These are phyloP conservation scores for Masticophis lateralis DNA, from an alignment of 2,797 vertebrate species.

Conservation along the genomic window DNA sequence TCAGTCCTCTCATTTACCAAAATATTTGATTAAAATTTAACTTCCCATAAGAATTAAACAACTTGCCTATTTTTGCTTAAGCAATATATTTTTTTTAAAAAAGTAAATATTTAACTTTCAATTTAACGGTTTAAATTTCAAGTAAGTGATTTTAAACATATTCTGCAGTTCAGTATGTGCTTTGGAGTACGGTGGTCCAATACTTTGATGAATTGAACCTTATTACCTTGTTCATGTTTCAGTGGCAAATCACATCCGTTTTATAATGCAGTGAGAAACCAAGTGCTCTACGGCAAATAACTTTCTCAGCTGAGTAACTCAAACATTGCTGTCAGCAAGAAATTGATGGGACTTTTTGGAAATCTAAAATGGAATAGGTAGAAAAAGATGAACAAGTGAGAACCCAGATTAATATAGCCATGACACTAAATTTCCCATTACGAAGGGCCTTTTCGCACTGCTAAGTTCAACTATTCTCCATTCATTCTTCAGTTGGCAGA, in stretches of 20 bases:
- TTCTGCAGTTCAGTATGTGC: background rate
- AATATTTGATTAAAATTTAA: constrained; percentile 6
- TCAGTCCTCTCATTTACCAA: background rate
- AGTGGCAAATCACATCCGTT: constrained; percentile 14
- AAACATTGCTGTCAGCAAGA: background rate
- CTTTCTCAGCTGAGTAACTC: background rate
- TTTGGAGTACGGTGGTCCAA: background rate
- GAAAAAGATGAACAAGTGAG: background rate
- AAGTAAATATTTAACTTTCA: background rate
- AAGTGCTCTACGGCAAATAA: constrained; percentile 6
- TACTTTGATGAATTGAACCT: background rate
- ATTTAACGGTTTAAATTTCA: background rate
- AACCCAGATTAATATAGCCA: background rate
- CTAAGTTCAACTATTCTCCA: background rate
- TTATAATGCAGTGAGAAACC: background rate
- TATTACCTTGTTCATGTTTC: background rate
- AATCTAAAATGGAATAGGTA: background rate
- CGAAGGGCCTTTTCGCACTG: background rate
- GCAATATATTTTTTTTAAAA: constrained; percentile 14
- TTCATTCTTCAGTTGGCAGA: background rate
- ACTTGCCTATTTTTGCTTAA: background rate
- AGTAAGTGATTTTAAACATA: background rate
- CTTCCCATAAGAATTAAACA: constrained; percentile 29
- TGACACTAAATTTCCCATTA: background rate
- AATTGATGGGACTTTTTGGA: background rate